These are phyloP conservation scores for Talpa occidentalis DNA, from an alignment of 2,113 vertebrate species.

Conservation along the genomic window DNA sequence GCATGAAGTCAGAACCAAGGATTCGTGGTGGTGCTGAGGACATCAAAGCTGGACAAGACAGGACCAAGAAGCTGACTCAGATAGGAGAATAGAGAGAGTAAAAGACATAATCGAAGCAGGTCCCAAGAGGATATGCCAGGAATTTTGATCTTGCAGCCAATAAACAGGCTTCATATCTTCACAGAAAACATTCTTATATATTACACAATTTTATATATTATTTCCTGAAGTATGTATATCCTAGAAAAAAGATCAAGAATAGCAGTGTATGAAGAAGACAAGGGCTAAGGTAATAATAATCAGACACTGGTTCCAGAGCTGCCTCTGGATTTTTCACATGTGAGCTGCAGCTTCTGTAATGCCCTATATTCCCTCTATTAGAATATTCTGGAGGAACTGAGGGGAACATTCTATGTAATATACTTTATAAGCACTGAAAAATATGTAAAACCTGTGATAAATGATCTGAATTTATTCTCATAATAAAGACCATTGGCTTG, in stretches of 20 bases:
- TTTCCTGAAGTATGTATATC: constrained; percentile 17
- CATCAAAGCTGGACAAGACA: not conserved
- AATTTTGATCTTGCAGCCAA: constrained; percentile 15
- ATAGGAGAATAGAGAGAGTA: not conserved
- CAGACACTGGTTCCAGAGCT: constrained; percentile 44
- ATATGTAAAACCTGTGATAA: not conserved
- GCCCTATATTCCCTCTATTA: not conserved
- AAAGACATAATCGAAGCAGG: not conserved
- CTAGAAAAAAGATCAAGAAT: constrained; percentile 31
- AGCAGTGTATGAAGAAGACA: not conserved
- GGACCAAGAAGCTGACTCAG: not conserved
- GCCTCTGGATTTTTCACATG: not conserved
- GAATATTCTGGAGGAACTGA: not conserved
- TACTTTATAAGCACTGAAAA: constrained; percentile 18
- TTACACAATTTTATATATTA: constrained; percentile 33
- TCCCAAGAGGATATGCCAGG: not conserved
- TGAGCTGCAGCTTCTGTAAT: constrained; percentile 20
- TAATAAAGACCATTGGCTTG: constrained; percentile 28
- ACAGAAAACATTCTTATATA: not conserved
- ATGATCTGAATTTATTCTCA: constrained; percentile 44
- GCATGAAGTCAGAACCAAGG: constrained; percentile 20
- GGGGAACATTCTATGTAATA: not conserved
- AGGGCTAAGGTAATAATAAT: constrained; percentile 30
- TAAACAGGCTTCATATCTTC: not conserved
- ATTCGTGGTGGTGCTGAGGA: not conserved